Conservation (phyloP, 2,113 vertebrate genomes). For the Daubentonia madagascariensis region DNA sequence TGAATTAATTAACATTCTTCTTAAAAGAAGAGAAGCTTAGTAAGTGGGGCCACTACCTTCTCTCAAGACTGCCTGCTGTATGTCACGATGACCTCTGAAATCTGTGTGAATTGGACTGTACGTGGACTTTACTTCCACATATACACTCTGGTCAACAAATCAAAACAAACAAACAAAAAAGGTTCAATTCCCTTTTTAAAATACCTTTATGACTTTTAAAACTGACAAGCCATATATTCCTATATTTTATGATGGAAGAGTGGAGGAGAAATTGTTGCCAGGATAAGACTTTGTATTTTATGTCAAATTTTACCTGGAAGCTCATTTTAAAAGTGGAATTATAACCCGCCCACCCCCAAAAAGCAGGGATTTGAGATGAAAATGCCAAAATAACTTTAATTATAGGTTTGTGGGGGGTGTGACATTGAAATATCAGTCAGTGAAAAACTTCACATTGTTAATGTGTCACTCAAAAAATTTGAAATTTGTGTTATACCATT, state of each 20-base stretch:
- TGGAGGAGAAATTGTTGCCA: conserved; percentile 55
- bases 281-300: conserved; percentile 65
- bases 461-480: conserved; percentile 67
- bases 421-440: conserved; percentile 77
- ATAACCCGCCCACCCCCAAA: conserved; percentile 65
- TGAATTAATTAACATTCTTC: background rate
- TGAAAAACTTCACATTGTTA: conserved; percentile 74
- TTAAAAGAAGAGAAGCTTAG: background rate
- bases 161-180: background rate
- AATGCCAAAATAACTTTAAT: conserved; percentile 80
- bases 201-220: conserved; percentile 9
- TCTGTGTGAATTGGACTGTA: background rate
- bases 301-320: conserved; percentile 74
- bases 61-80: background rate
- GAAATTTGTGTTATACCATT: conserved; percentile 72
- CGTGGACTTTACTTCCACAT: background rate
- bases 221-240: conserved; percentile 7
- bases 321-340: conserved; percentile 73
- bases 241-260: background rate
- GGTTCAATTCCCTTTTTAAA: background rate
- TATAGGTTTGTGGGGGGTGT: conserved; percentile 70
- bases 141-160: background rate
- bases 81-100: background rate
- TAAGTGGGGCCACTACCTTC: background rate
- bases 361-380: conserved; percentile 73